These are phyloP conservation scores for Sceliomorpha sp. DNA, from an alignment of 2,888 invertebrate genomes.

Conservation along the genomic window DNA sequence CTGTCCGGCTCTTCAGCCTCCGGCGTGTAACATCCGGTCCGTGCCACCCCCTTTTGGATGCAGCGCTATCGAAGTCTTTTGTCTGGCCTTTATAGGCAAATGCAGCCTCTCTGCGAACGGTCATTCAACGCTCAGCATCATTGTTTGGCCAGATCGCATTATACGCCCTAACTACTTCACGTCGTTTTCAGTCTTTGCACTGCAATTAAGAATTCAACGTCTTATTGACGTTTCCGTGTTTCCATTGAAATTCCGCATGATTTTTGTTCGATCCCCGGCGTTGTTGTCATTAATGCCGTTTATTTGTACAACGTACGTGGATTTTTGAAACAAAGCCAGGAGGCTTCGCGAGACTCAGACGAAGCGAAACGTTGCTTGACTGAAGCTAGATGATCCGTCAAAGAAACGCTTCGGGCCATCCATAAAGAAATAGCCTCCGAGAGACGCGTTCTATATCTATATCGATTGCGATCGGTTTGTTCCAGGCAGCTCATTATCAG, in stretches of 20 bases:
- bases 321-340: too few relatives aligned
- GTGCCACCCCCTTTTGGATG: constrained; percentile 20
- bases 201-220: constrained; percentile 23
- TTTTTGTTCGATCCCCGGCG: too few relatives aligned
- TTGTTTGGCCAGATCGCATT: constrained; percentile 61
- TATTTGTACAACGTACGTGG: too few relatives aligned
- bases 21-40: constrained; percentile 33
- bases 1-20: constrained; percentile 19
- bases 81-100: constrained; percentile 46
- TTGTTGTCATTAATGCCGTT: neutral
- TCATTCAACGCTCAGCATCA: constrained; percentile 63
- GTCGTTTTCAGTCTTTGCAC: constrained; percentile 20
- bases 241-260: constrained; percentile 15
- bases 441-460: too few relatives aligned
- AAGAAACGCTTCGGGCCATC: too few relatives aligned
- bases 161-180: constrained; percentile 32
- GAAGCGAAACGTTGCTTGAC: too few relatives aligned
- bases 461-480: too few relatives aligned
- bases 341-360: too few relatives aligned
- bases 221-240: constrained; percentile 16
- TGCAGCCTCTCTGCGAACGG: constrained; percentile 54
- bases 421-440: too few relatives aligned
- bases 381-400: too few relatives aligned
- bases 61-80: constrained; percentile 21
- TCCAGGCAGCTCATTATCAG: too few relatives aligned